Conservation (phyloP, 1,140 invertebrate species). For the Tetraneura akinire region DNA sequence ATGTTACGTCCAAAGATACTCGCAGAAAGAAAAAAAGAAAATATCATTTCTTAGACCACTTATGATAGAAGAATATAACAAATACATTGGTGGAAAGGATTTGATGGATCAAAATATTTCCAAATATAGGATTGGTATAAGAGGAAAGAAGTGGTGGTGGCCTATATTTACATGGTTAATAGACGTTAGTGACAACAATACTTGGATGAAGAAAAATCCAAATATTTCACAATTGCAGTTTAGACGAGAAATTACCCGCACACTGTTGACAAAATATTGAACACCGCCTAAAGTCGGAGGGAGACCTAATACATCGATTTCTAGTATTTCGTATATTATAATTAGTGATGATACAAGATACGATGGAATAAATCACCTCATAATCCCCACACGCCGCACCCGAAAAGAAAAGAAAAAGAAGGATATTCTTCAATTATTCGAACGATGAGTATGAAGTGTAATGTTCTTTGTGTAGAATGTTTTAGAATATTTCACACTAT, state of each 20-base stretch:
- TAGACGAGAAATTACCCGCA: background rate
- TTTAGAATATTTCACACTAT: constrained; percentile 12
- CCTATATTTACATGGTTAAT: background rate
- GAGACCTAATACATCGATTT: background rate
- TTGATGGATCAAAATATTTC: constrained; percentile 7
- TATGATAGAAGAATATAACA: constrained; percentile 53
- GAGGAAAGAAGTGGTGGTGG: constrained; percentile 1
- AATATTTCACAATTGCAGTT: background rate
- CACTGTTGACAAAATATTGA: background rate
- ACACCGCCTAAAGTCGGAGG: background rate
- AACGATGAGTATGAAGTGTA: background rate
- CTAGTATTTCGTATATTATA: background rate
- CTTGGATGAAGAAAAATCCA: background rate
- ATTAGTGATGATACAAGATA: background rate
- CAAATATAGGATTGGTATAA: background rate
- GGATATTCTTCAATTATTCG: background rate
- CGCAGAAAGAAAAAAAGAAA: constrained; percentile 50
- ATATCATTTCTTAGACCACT: constrained; percentile 52
- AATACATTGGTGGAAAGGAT: constrained; percentile 52
- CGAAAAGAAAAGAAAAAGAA: background rate
- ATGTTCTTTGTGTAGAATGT: background rate
- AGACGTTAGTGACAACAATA: background rate
- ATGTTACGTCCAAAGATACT: constrained; percentile 52
- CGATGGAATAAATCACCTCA: background rate
- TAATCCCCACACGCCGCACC: background rate